phyloP scores from a whole-genome alignment of 2,113 vertebrate genomes.

The Carassius carassius region DNA sequence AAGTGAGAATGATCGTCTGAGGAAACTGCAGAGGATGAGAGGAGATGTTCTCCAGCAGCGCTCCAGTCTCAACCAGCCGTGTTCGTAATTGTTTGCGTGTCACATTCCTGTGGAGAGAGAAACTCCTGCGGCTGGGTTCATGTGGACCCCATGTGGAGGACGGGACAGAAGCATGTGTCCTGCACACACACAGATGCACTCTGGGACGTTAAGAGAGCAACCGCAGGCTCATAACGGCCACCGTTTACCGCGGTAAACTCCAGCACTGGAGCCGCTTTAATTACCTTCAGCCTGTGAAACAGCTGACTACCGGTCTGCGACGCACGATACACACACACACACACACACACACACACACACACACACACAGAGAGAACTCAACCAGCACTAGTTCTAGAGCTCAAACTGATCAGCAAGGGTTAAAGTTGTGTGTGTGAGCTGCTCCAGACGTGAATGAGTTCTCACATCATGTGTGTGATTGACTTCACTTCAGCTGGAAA shows the following conservation, averaged over 20 bases:
- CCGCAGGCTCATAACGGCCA: slow-evolving; percentile 45
- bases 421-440: no score
- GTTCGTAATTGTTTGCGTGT: neutral
- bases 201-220: slow-evolving; percentile 53
- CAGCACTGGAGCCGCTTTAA: neutral
- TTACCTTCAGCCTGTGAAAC: neutral
- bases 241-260: neutral
- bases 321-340: no score
- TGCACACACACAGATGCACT: slow-evolving; percentile 62
- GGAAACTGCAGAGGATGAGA: no score
- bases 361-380: neutral
- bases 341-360: no score
- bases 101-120: neutral
- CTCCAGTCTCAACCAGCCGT: neutral
- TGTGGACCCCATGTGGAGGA: slow-evolving; percentile 32
- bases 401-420: no score
- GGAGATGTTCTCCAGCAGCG: neutral
- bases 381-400: neutral
- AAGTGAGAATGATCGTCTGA: no score
- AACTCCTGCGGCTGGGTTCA: neutral
- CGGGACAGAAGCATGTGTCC: slow-evolving; percentile 61
- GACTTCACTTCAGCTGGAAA: no score
- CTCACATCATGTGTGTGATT: no score
- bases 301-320: no score
- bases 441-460: no score